Evolutionary conservation across 2,113 vertebrate species (phyloP), one percentile per base, ranked within the genome.

Genomic region (Tragelaphus strepsiceros): DNA sequence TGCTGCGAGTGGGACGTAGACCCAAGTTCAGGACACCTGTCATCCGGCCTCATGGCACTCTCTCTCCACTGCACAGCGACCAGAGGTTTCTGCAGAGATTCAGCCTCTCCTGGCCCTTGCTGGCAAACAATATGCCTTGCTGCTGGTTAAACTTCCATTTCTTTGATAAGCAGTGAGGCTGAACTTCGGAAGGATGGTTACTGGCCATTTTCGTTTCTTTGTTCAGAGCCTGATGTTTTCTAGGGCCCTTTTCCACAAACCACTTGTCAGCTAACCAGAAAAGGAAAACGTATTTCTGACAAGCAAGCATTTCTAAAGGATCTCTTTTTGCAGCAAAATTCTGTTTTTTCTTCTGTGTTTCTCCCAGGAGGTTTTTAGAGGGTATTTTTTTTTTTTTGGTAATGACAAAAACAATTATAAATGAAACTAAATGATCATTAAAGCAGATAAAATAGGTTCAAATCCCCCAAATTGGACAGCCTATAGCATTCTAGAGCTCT

Each of bases 1-100:
- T 56, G 81, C 51, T 92, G 91, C 21, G 32, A n/a, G 43, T 28
- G 30, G 56, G 91, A 92, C 17, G 7, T n/a, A 28, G 81, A 94
- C 17, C 13, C n/a, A 17, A 53, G 9, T 35, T 24, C 4, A 2
- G 43, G 85, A 58, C 30, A 56, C 30, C 26, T 22, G 35, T 83
- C 24, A 0, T 9, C 61, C 6, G 26, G 39, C n/a, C 21, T 51
- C n/a, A 1, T 17, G 39, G 19, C 2, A 6, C 17, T 49, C 51
- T 89, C 67, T 49, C 46, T 28, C 74, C 22, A 32, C 62, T 77
- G 9, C 6, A 17, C 32, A 43, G 56, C 1, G 1, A 81, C 30
- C 89, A 24, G 28, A 6, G n/a, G 22, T 67, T 53, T 32, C 85
- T 22, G 43, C 32, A 56, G 4, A 21, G 51, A 49, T 32, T 22